A percentile compares a stretch with the other conserved stretches of the same genome.
phyloP scores from a whole-genome alignment of 2,797 vertebrate species.

The Malacoctenus gilli region DNA sequence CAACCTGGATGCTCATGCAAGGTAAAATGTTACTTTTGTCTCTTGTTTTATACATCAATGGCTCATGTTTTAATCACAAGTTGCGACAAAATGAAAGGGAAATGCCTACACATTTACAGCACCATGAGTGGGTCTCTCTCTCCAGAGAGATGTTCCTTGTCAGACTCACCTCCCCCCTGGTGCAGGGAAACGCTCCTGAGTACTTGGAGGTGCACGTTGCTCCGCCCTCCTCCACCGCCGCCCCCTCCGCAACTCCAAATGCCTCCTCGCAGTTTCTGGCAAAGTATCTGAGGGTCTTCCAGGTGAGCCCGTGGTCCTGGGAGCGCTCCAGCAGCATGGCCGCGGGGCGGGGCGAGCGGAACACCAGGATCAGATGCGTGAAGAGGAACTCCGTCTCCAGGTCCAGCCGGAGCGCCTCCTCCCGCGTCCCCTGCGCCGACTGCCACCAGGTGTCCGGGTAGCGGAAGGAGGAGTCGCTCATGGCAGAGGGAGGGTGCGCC shows the following conservation, averaged over 20 bases:
- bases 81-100: too few relatives aligned
- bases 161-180: constrained; percentile 92
- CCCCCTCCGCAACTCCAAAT: constrained; percentile 85
- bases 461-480: constrained; percentile 93
- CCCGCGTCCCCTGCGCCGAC: constrained; percentile 80
- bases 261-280: constrained; percentile 85
- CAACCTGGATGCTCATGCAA: too few relatives aligned
- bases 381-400: constrained; percentile 92
- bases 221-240: constrained; percentile 38
- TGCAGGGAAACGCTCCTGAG: constrained; percentile 89
- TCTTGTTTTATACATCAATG: too few relatives aligned
- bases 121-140: too few relatives aligned
- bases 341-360: constrained; percentile 90
- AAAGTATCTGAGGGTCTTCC: constrained; percentile 89
- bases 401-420: constrained; percentile 88
- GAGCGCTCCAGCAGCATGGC: constrained; percentile 94
- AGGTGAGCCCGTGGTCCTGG: constrained; percentile 88
- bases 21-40: too few relatives aligned
- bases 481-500: constrained; percentile 86
- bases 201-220: constrained; percentile 92
- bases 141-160: too few relatives aligned
- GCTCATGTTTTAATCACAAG: too few relatives aligned
- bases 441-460: constrained; percentile 95
- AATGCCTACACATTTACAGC: too few relatives aligned
- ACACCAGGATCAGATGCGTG: constrained; percentile 94